Evolutionary conservation across 2,797 vertebrate genomes (phyloP).

Genomic region (Nyctibius grandis): DNA sequence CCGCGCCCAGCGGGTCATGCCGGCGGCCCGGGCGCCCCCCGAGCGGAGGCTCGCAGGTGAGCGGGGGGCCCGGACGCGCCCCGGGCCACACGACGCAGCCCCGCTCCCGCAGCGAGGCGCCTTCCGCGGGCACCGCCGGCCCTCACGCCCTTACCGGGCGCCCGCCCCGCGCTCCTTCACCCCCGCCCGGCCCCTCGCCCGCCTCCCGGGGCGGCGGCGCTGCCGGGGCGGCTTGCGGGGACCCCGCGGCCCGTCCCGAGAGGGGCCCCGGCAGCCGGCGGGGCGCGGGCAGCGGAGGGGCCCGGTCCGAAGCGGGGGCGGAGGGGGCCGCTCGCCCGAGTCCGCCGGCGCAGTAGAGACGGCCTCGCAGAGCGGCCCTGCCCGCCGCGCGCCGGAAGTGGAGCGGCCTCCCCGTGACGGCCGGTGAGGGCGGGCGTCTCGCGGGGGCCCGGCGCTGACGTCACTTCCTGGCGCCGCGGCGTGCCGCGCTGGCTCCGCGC

Average conservation of each 20-base stretch:
- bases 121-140: background rate
- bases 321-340: background rate
- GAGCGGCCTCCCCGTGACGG: rapidly evolving
- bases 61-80: too few relatives aligned
- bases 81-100: too few relatives aligned
- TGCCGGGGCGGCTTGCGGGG: background rate
- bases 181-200: background rate
- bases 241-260: too few relatives aligned
- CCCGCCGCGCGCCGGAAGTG: background rate
- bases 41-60: background rate
- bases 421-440: background rate
- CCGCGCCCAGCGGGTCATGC: conserved; percentile 90
- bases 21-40: background rate
- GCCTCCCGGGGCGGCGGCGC: too few relatives aligned
- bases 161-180: background rate
- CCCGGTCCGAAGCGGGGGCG: background rate
- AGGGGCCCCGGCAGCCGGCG: too few relatives aligned
- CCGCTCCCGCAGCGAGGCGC: too few relatives aligned
- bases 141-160: too few relatives aligned
- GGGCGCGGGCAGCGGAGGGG: too few relatives aligned
- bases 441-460: too few relatives aligned
- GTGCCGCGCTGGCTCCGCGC: too few relatives aligned
- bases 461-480: too few relatives aligned
- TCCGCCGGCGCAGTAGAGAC: background rate
- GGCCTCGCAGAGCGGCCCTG: rapidly evolving